Evolutionary conservation across 2,797 vertebrate genomes (phyloP).

Genomic region (Enteromius anoplus): DNA sequence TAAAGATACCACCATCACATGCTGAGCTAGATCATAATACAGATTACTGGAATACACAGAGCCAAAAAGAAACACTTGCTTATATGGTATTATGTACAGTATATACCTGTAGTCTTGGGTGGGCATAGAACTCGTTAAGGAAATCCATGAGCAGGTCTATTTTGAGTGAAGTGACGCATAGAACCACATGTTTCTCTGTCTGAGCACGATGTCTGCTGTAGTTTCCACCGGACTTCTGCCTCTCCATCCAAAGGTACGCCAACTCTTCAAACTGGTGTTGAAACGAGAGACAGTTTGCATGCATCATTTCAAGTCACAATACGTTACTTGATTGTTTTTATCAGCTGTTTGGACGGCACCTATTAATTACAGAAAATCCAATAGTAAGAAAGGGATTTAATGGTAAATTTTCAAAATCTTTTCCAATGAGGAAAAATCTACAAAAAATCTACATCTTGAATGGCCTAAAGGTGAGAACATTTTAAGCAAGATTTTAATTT

Average conservation of each 20-base stretch:
- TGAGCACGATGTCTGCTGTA: constrained; percentile 86
- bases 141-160: constrained; percentile 88
- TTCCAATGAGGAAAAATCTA: not conserved
- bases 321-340: not conserved
- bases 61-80: not conserved
- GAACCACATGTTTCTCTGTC: constrained; percentile 85
- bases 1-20: not conserved
- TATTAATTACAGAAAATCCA: not conserved
- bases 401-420: not conserved
- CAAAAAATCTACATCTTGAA: not conserved
- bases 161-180: constrained; percentile 86
- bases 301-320: not conserved
- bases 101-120: constrained; percentile 81
- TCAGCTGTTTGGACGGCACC: not conserved
- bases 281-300: not conserved
- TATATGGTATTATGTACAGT: not conserved
- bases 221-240: constrained; percentile 85
- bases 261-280: constrained; percentile 81
- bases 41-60: not conserved
- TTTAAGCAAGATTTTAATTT: not conserved
- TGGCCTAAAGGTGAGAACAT: not conserved
- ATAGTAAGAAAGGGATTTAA: not conserved
- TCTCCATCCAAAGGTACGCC: constrained; percentile 86
- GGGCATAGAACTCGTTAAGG: constrained; percentile 87
- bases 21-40: not conserved